These are phyloP conservation scores for Kryptolebias marmoratus DNA, from an alignment of 2,113 vertebrate genomes.

Conservation along the genomic window DNA sequence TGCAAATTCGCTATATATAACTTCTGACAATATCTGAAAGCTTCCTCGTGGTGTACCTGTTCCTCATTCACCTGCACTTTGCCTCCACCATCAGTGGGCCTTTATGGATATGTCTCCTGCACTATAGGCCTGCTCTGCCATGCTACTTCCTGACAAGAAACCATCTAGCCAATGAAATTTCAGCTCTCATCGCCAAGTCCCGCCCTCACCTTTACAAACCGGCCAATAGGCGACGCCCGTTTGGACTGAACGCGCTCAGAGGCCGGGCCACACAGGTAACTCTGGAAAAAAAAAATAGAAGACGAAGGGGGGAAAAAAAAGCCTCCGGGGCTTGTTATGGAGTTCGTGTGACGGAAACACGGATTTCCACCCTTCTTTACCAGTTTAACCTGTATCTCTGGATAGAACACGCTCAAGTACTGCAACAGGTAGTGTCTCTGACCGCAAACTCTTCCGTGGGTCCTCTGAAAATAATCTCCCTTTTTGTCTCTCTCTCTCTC, in stretches of 20 bases:
- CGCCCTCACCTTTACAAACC: conserved; percentile 87
- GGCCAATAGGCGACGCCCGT: conserved; percentile 76
- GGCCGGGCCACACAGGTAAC: conserved; percentile 89
- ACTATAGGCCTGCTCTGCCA: conserved; percentile 2
- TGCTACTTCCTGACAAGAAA: conserved; percentile 66
- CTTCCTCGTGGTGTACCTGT: not conserved
- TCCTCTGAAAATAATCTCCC: conserved; percentile 80
- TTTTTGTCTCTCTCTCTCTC: conserved; percentile 49
- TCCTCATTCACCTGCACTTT: conserved; percentile 12
- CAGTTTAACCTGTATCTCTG: conserved; percentile 87
- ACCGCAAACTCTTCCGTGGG: conserved; percentile 77
- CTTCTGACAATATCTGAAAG: not conserved
- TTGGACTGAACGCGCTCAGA: conserved; percentile 78
- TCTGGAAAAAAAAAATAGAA: conserved; percentile 63
- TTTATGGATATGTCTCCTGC: conserved; percentile 2
- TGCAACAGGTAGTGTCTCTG: conserved; percentile 87
- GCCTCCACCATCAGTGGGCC: conserved; percentile 1
- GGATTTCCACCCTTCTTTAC: conserved; percentile 83
- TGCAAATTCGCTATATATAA: conserved; percentile 3
- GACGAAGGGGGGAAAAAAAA: conserved; percentile 40
- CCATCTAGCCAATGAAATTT: conserved; percentile 73
- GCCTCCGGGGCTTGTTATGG: conserved; percentile 84
- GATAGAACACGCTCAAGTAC: conserved; percentile 82
- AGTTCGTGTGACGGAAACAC: conserved; percentile 86
- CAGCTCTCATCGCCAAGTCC: conserved; percentile 63